Conservation (phyloP, 2,797 vertebrate genomes). For the Silurus lanzhouensis region DNA sequence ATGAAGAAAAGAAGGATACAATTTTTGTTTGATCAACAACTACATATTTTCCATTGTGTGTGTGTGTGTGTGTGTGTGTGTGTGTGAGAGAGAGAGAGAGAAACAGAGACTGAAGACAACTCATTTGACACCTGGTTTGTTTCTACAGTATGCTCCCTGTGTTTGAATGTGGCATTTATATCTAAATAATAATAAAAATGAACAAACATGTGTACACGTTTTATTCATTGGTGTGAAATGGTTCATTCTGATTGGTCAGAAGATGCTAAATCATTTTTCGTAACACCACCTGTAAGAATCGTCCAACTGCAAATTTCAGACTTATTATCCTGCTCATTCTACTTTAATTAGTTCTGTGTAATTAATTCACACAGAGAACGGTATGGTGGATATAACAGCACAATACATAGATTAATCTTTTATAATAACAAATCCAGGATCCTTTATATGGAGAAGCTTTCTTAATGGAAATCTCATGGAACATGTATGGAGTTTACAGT, state of each 20-base stretch:
- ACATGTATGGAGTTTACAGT: not conserved
- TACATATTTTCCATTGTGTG: not conserved
- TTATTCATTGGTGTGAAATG: not conserved
- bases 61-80: not conserved
- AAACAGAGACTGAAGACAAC: not conserved
- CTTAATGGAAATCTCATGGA: not conserved
- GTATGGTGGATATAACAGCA: not conserved
- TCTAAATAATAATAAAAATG: not conserved
- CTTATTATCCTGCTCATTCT: too few species aligned
- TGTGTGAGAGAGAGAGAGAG: too few species aligned
- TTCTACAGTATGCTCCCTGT: not conserved
- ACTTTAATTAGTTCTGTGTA: not conserved
- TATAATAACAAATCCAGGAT: not conserved
- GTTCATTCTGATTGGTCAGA: not conserved
- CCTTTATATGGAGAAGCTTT: not conserved
- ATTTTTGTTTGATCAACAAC: not conserved
- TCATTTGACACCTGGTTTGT: not conserved
- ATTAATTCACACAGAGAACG: not conserved
- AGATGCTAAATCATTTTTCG: not conserved
- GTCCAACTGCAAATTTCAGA: not conserved
- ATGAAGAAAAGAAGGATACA: conserved; percentile 57
- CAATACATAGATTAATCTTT: not conserved
- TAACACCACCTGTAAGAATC: not conserved
- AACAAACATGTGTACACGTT: not conserved
- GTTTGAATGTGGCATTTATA: not conserved